Base-by-base conservation (phyloP, 2,888 invertebrate species). In the Oasisia sp. region DNA sequence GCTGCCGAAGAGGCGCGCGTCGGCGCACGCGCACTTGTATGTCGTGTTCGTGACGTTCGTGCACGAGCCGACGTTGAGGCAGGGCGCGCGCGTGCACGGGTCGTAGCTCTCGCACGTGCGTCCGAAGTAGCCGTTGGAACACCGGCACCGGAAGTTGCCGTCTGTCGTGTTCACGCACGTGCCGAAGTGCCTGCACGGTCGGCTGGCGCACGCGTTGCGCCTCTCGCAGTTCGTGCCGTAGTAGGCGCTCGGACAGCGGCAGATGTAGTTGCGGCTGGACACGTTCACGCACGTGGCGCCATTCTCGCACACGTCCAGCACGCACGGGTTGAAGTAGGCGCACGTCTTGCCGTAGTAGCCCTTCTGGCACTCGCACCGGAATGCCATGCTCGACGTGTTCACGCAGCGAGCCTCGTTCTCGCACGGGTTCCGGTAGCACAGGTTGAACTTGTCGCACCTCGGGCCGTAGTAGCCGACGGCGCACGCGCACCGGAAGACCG, bases 331-430 rank as follows among this genome's bases (percentile, higher is more conserved):
- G 90, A 92, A 93, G 38, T 92, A 50, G 45, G 92, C 91, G 92
- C 98, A 99, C 95, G 97, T 97, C 3, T 32, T n/a, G 7, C 94
- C 94, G 91, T 93, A 92, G 44, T 91, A 94, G 19, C 93, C 93
- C 12, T 27, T 58, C 56, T 32, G 32, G 58, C 93, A 93, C 27
- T 38, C 27, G 90, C 93, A 93, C 32, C 32, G n/a, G 92, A 91
- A 93, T 12, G 12, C 32, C n/a, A 32, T 89, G 27, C 32, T n/a
- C 32, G 89, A 32, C 38, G 91, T 92, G 91, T 94, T 94, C 8
- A 89, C 58, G 93, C 95, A 95, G 11, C 92, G 90, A 27, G 94
- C 95, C 3, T 93, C 93, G 92, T 95, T 94, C 50, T 93, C 93
- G 93, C 95, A 95, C 4, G 93, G 93, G 27, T 32, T 19, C n/a